Evolutionary conservation across 2,797 vertebrate genomes (phyloP).

Genomic region (Manis crassicaudata): DNA sequence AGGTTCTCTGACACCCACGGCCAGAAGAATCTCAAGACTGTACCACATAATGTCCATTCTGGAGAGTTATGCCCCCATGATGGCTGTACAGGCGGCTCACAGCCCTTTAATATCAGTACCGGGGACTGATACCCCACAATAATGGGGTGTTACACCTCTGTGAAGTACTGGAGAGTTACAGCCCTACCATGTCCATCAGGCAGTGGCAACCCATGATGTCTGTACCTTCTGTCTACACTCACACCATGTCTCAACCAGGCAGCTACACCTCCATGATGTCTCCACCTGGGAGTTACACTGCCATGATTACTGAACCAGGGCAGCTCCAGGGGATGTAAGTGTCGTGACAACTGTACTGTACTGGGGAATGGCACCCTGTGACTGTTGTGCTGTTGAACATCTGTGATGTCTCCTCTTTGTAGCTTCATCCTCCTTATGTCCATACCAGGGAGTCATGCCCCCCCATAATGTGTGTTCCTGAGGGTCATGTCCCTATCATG

Average conservation of each 20-base stretch:
- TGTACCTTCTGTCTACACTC: neutral
- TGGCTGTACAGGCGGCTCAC: neutral
- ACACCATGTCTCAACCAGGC: neutral
- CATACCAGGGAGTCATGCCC: neutral
- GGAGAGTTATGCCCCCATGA: neutral
- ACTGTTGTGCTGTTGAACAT: neutral
- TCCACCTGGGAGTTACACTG: neutral
- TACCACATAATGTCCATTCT: neutral
- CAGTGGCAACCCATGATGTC: neutral
- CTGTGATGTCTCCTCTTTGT: neutral
- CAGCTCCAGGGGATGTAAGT: neutral
- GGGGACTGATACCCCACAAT: neutral
- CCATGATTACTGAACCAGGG: neutral
- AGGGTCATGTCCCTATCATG: neutral
- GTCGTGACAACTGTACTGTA: too few relatives aligned
- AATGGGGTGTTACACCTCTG: neutral
- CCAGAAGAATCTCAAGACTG: constrained; percentile 17
- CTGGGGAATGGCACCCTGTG: neutral
- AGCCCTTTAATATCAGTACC: neutral
- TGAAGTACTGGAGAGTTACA: neutral
- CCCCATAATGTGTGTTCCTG: neutral
- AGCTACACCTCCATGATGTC: neutral
- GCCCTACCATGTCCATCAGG: neutral
- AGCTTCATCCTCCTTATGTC: neutral
- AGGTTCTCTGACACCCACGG: neutral